Evolutionary conservation across 1,140 invertebrate genomes (phyloP), one percentile per base, ranked within the genome.

Genomic region (Oedothorax gibbosus): DNA sequence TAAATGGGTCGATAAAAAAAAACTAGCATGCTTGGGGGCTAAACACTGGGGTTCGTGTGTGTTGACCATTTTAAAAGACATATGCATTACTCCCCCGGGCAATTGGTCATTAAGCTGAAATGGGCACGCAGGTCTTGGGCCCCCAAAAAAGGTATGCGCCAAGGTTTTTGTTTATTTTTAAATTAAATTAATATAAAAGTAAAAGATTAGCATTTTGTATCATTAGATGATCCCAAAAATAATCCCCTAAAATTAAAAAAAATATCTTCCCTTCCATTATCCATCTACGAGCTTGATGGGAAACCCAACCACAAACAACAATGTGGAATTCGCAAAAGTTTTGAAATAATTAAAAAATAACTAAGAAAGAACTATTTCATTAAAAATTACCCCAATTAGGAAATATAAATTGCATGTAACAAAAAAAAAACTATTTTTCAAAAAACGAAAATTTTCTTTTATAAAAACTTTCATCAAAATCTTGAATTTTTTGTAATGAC

Each of bases 251-350:
- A 20, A 60, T 18, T 83, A 83, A 80, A 85, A 88, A 64, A 65
- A 56, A 51, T 20, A 57, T 18, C 65, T 87, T 88, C 92, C 92
- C n/a, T 99, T 21, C 96, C 95, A 92, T 99, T 99, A 99, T 96
- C 99, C 99, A 99, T 72, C 93, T 92, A 81, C 99, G 92, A 1
- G 98, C 98, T 54, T 92, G 87, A 99, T 96, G 0, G 98, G n/a
- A n/a, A 99, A 91, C 99, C 99, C 54, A 99, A 91, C 99, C 99
- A 91, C 97, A 99, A 9, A 99, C 96, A 81, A 99, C 93, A 54
- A 99, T 94, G 89, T 98, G 94, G 90, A 99, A 99, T 88, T 95
- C 90, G 87, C 66, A 82, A 80, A 73, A n/a, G n/a, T n/a, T n/a
- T n/a, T n/a, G n/a, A n/a, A n/a, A n/a, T n/a, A n/a, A n/a, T 85